Conservation (phyloP, 2,888 invertebrate genomes). For the Andrena bicolor region DNA sequence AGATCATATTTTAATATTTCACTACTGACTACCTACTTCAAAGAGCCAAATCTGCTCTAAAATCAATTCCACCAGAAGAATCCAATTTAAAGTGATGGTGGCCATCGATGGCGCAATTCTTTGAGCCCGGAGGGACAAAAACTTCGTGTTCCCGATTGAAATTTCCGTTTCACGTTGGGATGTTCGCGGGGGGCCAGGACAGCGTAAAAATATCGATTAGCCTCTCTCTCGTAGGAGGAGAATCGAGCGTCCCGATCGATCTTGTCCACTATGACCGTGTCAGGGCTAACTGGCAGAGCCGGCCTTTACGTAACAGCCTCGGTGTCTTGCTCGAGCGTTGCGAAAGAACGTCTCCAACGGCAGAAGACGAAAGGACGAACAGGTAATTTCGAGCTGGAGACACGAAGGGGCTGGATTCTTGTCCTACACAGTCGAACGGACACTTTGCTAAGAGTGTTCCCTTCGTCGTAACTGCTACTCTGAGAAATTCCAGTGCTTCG, state of each 20-base stretch:
- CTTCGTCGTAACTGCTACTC: too few relatives aligned
- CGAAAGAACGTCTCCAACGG: slow-evolving; percentile 55
- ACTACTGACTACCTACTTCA: too few relatives aligned
- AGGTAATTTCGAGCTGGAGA: slow-evolving; percentile 38
- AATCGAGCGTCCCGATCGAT: slow-evolving; percentile 60
- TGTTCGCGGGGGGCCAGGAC: not conserved
- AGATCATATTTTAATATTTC: too few relatives aligned
- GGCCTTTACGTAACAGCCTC: slow-evolving; percentile 64
- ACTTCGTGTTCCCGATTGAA: not conserved
- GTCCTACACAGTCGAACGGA: not conserved
- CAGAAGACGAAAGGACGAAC: slow-evolving; percentile 45
- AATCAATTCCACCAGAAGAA: not conserved
- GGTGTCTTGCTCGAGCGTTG: slow-evolving; percentile 56
- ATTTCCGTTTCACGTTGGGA: not conserved
- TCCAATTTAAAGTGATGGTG: not conserved
- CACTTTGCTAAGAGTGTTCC: not conserved
- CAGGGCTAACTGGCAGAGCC: slow-evolving; percentile 57
- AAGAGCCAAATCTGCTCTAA: not conserved
- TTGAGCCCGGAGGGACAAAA: not conserved
- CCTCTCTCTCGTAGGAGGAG: slow-evolving; percentile 31
- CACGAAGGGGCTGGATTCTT: not conserved
- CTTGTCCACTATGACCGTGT: slow-evolving; percentile 51
- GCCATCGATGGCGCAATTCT: not conserved
- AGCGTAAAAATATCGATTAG: slow-evolving; percentile 54
- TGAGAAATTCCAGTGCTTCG: too few relatives aligned